Evolutionary conservation across 30 jellyfish, hydroid and myxozoan species (phyloP), one percentile per base, ranked within the genome.

Genomic region (Pelagia noctiluca): DNA sequence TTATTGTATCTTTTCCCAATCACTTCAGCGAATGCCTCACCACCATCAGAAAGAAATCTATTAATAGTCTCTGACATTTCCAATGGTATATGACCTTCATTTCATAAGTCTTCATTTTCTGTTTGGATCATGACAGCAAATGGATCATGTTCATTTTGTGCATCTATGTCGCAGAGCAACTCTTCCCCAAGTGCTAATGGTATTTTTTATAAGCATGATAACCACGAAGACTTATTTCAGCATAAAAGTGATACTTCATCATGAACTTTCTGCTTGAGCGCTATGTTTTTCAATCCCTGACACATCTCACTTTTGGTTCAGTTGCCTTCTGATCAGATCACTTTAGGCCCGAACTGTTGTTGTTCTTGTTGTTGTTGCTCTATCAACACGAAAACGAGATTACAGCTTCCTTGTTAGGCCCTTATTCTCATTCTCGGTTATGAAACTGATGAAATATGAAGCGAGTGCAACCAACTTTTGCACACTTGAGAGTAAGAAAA

Each of bases 11-110:
- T 70, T 37, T 46, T 70, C 42, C 83, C 83, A 70, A 70, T 37
- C 83, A 70, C 83, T 70, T 24, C 83, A 70, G 83, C 83, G 69
- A 63, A 21, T 70, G 69, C 83, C 42, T 70, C 69, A 70, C 83
- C 83, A 26, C 83, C 83, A 46, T 70, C 38, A 70, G 83, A 70
- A 37, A 70, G 67, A 25, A 70, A 70, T 70, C 42, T 37, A 36
- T 46, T 38, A 70, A 70, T 25, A 70, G 19, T 70, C 42, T 70
- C 67, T 46, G 67, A 70, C 36, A 70, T 37, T 36, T 70, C 83
- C 83, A 70, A 70, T 70, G 83, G 83, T 70, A 35, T 70, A 70
- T 70, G 83, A 67, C 83, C 83, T 35, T n/a, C n/a, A n/a, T n/a
- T n/a, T n/a, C n/a, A 46, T 35, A 35, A 70, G 1, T 35, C 31